Conservation (phyloP, 2,888 invertebrate species). For the Heliconius ethilla region DNA sequence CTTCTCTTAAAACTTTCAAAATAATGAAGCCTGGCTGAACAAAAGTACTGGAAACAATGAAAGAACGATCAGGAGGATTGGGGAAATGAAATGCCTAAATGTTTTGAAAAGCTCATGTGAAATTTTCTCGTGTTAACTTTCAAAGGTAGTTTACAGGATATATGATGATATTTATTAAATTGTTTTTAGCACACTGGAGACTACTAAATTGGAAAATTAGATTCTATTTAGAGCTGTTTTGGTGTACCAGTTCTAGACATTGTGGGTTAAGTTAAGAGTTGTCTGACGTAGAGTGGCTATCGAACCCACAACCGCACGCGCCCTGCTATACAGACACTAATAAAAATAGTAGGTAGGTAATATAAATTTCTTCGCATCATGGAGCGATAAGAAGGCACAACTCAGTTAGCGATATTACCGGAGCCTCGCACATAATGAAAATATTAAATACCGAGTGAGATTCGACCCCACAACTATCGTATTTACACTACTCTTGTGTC, state of each 20-base stretch:
- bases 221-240: too few species aligned
- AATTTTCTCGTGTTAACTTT: neutral
- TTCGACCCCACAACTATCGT: too few species aligned
- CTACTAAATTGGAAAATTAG: too few species aligned
- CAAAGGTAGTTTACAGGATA: neutral
- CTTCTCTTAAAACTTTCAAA: conserved; percentile 42
- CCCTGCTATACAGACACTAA: too few species aligned
- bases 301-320: too few species aligned
- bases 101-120: conserved; percentile 6
- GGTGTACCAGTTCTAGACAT: too few species aligned
- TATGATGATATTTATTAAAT: neutral
- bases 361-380: neutral
- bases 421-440: too few species aligned
- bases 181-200: too few species aligned
- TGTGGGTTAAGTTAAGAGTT: too few species aligned
- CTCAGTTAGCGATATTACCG: neutral
- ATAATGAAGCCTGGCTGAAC: conserved; percentile 41
- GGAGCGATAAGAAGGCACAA: neutral
- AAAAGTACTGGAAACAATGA: conserved; percentile 42
- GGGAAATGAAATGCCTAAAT: conserved; percentile 31
- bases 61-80: conserved; percentile 36
- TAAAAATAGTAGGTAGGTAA: neutral
- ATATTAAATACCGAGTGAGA: too few species aligned
- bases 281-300: too few species aligned
- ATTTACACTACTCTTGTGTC: too few species aligned